Base-by-base conservation (phyloP, 2,888 invertebrate genomes). In the Polydesmus complanatus region DNA sequence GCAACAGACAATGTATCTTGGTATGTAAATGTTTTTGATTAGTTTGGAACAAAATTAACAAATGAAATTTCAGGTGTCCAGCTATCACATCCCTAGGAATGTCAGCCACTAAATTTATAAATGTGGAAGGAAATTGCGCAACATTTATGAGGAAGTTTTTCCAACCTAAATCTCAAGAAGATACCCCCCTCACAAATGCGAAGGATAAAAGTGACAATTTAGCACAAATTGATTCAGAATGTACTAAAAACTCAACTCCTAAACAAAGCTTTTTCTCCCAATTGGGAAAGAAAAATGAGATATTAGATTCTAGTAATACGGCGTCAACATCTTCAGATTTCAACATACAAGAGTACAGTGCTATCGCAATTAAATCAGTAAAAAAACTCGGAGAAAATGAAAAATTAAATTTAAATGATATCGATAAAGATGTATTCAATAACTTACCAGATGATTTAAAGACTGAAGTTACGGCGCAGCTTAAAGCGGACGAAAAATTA, bases 61-160 rank as follows among this genome's bases (percentile, higher is more conserved):
- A n/a, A n/a, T n/a, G n/a, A n/a, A n/a, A n/a, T n/a, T n/a, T 3
- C 65, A 74, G 74, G 70, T 63, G 66, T 26, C 73, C 74, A 3
- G 65, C 73, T 2, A 66, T 75, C 22, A 66, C 67, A 1, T 68
- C 67, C 49, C 65, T 75, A 19, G 72, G 73, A 2, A 60, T 75
- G 47, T 70, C 72, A 11, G 74, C 74, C 8, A 69, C 71, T 25
- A 74, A 74, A 66, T 74, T 75, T 61, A 66, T 67, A 58, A 66
- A 68, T 23, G 27, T 50, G 19, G 37, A 25, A 11, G 19, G 50
- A 18, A 57, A 22, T 14, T 50, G 58, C n/a, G 50, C 50, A 11
- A 14, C 50, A 3, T 50, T 49, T 50, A 21, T 56, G 2, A 8
- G 37, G 23, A 56, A 37, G 3, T 56, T 56, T 21, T 19, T 56